Conservation (phyloP, 2,797 vertebrate genomes). For the Silurus aristotelis region DNA sequence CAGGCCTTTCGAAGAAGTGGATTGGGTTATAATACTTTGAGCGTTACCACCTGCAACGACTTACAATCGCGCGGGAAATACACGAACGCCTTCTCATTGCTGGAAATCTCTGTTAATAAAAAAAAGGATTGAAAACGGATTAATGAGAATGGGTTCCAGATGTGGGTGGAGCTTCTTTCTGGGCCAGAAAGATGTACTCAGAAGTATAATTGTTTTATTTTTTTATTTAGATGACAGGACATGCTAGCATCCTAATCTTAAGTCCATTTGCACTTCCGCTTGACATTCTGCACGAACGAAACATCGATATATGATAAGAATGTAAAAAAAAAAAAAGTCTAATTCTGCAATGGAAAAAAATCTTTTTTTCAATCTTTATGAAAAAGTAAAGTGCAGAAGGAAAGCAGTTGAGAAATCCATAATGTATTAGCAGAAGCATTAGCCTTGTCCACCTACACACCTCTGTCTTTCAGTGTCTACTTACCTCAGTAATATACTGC, state of each 20-base stretch:
- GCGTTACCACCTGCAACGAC: neutral
- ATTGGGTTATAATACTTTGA: neutral
- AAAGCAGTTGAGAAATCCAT: neutral
- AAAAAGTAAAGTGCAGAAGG: neutral
- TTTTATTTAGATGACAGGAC: neutral
- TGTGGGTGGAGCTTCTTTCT: neutral
- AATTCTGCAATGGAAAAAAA: neutral
- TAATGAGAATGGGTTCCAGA: neutral
- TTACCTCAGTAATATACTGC: neutral
- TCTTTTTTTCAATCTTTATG: neutral
- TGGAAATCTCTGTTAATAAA: neutral
- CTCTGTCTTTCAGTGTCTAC: neutral
- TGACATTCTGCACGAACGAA: neutral
- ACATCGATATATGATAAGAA: slow-evolving; percentile 11
- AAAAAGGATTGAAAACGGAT: neutral
- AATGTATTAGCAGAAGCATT: slow-evolving; percentile 13
- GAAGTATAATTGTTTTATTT: neutral
- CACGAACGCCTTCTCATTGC: neutral
- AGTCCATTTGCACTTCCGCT: slow-evolving; percentile 1
- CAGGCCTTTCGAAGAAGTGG: neutral
- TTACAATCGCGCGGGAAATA: neutral
- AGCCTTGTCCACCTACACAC: slow-evolving; percentile 24
- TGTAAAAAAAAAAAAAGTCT: neutral
- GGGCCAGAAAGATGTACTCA: neutral
- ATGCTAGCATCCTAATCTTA: neutral